Evolutionary conservation across 2,797 vertebrate genomes (phyloP), one percentile per base, ranked within the genome.

Genomic region (Tapera naevia): DNA sequence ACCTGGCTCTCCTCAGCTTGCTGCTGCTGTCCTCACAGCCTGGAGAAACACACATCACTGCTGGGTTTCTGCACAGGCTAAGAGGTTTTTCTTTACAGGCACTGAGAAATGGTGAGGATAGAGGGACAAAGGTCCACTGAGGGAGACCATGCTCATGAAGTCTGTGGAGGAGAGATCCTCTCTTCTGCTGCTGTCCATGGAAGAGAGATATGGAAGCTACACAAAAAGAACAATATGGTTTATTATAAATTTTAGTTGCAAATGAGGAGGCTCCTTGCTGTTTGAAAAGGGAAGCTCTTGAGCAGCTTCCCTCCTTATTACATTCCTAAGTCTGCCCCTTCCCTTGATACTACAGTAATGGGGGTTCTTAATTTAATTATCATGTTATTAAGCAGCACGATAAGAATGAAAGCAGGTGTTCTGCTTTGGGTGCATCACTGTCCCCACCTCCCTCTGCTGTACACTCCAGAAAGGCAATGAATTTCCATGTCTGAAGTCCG

Each of bases 181-280:
- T 46, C 45, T 46, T 22, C 45, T 46, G 45, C 45, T 66, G 70
- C 57, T 66, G 72, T 37, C 7, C 5, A 1, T 1, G 4, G 39
- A 57, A 33, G 57, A 89, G 69, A n/a, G n/a, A n/a, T n/a, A n/a
- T n/a, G n/a, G n/a, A 57, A 88, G 50, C 37, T 75, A 35, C 57
- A 61, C 57, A 62, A 53, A 35, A 67, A 83, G 76, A 93, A 33
- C 61, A 80, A 57, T 78, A 21, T 33, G 41, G 27, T 50, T 41
- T 69, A 67, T 46, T 67, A 60, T 6, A 80, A n/a, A 61, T 60
- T 89, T 50, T 76, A 57, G 69, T 78, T 91, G 61, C 61, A 73
- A 67, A 73, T 61, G 32, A 93, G 33, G 78, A 81, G 62, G 35
- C 92, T 93, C 78, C 83, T 93, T 69, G 80, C 37, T 71, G 43